Conservation (phyloP, 2,797 vertebrate species). For the Siniperca undulata region DNA sequence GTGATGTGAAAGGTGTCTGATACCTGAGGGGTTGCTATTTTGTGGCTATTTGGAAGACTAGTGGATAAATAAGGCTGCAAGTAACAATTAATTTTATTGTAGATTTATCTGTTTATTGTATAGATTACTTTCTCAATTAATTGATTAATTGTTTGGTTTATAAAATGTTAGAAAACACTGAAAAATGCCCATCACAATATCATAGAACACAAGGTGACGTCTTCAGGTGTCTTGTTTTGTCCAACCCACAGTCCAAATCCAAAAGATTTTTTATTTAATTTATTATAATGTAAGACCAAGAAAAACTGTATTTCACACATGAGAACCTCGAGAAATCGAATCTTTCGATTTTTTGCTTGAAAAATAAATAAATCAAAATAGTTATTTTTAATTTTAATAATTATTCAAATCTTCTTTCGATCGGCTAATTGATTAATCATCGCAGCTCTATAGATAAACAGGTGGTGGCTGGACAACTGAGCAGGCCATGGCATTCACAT, state of each 20-base stretch:
- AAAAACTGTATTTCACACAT: background rate
- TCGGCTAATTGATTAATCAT: background rate
- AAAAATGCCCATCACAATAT: background rate
- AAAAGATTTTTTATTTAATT: background rate
- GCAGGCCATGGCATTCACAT: too few relatives aligned
- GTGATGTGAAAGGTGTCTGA: background rate
- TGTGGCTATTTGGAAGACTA: background rate
- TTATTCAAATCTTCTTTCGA: background rate
- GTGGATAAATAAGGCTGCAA: background rate
- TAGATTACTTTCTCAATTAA: background rate
- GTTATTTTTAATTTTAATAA: background rate
- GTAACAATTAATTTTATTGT: background rate
- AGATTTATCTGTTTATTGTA: too few relatives aligned
- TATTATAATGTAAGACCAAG: background rate
- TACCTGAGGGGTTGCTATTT: background rate
- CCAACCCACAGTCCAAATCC: background rate
- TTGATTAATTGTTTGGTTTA: background rate
- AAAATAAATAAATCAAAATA: background rate
- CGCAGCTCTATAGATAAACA: background rate
- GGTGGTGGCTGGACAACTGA: too few relatives aligned
- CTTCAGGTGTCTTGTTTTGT: background rate
- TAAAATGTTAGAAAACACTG: background rate
- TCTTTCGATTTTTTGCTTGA: background rate
- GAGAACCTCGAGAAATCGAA: background rate
- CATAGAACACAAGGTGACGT: background rate